These are phyloP conservation scores for Lophotriccus pileatus DNA, from an alignment of 2,797 vertebrate genomes.

Conservation along the genomic window DNA sequence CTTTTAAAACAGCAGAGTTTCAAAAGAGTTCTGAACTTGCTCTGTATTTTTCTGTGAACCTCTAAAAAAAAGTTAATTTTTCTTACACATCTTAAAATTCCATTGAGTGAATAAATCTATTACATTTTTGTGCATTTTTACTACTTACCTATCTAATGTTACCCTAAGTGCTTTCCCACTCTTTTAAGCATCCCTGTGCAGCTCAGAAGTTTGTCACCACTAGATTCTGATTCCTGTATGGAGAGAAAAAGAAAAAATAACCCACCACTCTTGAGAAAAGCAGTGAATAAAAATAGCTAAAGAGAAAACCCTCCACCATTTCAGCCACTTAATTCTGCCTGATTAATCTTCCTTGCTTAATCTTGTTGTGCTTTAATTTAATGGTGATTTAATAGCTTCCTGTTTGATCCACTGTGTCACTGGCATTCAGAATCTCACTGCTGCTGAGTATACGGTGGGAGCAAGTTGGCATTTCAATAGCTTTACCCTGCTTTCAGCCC, in stretches of 20 bases:
- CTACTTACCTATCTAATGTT: neutral
- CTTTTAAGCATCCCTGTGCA: neutral
- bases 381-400: neutral
- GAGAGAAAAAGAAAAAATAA: neutral
- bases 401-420: neutral
- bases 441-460: neutral
- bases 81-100: rapidly evolving
- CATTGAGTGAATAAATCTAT: neutral
- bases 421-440: neutral
- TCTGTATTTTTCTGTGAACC: neutral
- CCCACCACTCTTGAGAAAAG: neutral
- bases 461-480: neutral
- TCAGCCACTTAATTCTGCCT: neutral
- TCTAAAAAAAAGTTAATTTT: neutral
- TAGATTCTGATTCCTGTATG: neutral
- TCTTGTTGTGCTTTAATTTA: conserved; percentile 21
- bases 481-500: neutral
- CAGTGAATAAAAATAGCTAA: neutral
- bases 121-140: neutral
- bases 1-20: neutral
- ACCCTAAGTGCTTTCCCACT: neutral
- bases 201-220: neutral
- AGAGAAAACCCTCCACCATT: neutral
- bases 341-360: conserved; percentile 14
- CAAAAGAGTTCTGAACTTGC: neutral